Evolutionary conservation across 2,888 invertebrate species (phyloP).

Genomic region (Eugnorisma glareosa): DNA sequence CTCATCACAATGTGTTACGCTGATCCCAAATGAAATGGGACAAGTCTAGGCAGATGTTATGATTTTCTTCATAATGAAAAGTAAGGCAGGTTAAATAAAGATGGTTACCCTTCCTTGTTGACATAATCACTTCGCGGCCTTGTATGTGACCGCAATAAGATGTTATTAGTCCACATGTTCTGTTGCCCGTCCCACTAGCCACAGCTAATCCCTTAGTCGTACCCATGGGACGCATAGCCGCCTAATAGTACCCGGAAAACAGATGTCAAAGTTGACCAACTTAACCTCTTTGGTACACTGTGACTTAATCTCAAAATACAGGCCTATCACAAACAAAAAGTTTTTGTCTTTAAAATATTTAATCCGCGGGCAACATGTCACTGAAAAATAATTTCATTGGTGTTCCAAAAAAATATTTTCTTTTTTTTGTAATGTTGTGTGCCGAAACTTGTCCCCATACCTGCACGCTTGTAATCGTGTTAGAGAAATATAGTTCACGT

Average conservation of each 20-base stretch:
- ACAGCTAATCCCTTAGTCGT: constrained; percentile 32
- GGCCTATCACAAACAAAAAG: neutral
- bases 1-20: neutral
- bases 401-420: constrained; percentile 14
- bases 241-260: constrained; percentile 39
- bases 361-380: constrained; percentile 27
- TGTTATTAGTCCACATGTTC: constrained; percentile 38
- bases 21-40: neutral
- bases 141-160: constrained; percentile 38
- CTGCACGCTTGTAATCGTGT: constrained; percentile 22
- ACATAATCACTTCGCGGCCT: constrained; percentile 6
- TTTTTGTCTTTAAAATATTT: constrained; percentile 23
- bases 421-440: constrained; percentile 24
- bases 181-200: constrained; percentile 24
- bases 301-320: constrained; percentile 32
- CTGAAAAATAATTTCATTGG: constrained; percentile 53
- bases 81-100: too few relatives aligned
- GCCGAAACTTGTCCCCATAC: constrained; percentile 12
- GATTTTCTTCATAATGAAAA: neutral
- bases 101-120: neutral
- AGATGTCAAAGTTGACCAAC: constrained; percentile 45
- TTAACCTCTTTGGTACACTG: constrained; percentile 29
- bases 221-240: constrained; percentile 39
- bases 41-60: neutral
- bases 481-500: constrained; percentile 34